Evolutionary conservation across 2,113 vertebrate species (phyloP), one percentile per base, ranked within the genome.

Genomic region (Notothenia coriiceps): DNA sequence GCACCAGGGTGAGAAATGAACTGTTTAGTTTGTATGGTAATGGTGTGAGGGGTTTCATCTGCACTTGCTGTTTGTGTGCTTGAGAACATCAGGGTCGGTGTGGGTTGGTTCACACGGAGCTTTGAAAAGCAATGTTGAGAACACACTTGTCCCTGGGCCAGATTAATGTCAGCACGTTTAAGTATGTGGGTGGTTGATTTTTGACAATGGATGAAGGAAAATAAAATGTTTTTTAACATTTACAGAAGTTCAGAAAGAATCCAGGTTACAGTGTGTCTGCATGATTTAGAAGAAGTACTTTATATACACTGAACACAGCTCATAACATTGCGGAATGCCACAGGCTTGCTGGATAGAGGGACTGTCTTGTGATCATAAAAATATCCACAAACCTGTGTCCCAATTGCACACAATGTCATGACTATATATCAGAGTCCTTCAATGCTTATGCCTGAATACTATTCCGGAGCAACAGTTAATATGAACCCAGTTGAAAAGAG

Each of bases 1-100:
- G 60, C 92, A 92, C 86, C 72, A 43, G 64, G 59, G 88, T 89
- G 91, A 89, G 81, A 94, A 79, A 43, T 83, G n/a, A 70, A 71
- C 69, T 77, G 81, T 79, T 80, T 71, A 61, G 74, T 86, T 82
- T 67, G 75, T 75, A 77, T 83, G 87, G 50, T 80, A 82, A 84
- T 74, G 86, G 10, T 44, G 52, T 47, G 29, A 20, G 69, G 60
- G 14, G 47, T 35, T 79, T 85, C 72, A 56, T 70, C 59, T 65
- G 52, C 18, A 40, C 62, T 61, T 64, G 51, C 56, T 65, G 50
- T 57, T 56, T 55, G 71, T 65, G 70, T 72, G 74, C 47, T 59
- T 43, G 50, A 50, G 62, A 57, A 59, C 35, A 54, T 55, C 50
- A 46, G 52, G 55, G 47, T 47, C 12, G 2, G 13, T 25, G 54